A percentile compares a stretch with the other conserved stretches of the same genome.
phyloP scores from a whole-genome alignment of 1,140 invertebrate species.

The fruit fly (Drosophila melanogaster) region Release_6_plus_ISO1_MT NT_033777.3:29412501-29413000 shows the following conservation, averaged over 20 bases:
- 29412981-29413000: slow-evolving; percentile 70
- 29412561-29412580: slow-evolving; percentile 51
- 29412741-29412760: slow-evolving; percentile 29
- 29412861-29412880: neutral
- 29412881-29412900: slow-evolving; percentile 29
- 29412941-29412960: slow-evolving; percentile 32
- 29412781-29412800: slow-evolving; percentile 71
- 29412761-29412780: slow-evolving; percentile 48
- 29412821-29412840: slow-evolving; percentile 74
- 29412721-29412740: slow-evolving; percentile 7
- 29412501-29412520: slow-evolving; percentile 46
- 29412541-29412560: slow-evolving; percentile 49
- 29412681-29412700: slow-evolving; percentile 2
- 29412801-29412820: slow-evolving; percentile 72
- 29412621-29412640: slow-evolving; percentile 46
- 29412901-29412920: slow-evolving; percentile 65
- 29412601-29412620: slow-evolving; percentile 75
- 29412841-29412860: slow-evolving; percentile 73
- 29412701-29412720: neutral
- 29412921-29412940: slow-evolving; percentile 65
- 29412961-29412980: slow-evolving; percentile 46
- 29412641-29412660: slow-evolving; percentile 26
- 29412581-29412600: slow-evolving; percentile 72
- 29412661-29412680: too few species aligned
- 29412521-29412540: slow-evolving; percentile 58